Evolutionary conservation across 2,113 vertebrate species (phyloP), one percentile per base, ranked within the genome.

Genomic region (Leucosticte australis): DNA sequence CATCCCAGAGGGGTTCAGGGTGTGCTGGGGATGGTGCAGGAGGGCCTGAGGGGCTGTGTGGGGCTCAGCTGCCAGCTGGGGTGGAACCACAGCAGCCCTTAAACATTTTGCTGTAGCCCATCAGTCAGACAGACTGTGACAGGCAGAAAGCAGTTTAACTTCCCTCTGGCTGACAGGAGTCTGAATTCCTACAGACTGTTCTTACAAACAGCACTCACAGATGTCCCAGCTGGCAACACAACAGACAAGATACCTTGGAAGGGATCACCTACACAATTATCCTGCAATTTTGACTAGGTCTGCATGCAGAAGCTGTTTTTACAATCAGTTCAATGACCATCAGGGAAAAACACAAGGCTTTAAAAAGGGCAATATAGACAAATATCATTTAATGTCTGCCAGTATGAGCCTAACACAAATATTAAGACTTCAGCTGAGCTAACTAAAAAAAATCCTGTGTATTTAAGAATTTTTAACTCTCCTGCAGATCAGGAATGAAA

Each of bases 71-170:
- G 41, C 56, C 65, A 71, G 50, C 56, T 42, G 26, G 14, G 35
- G 26, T 35, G 31, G 31, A 31, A 56, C 6, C 57, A 49, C 41
- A 64, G 49, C 42, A 35, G 17, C 37, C 57, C 27, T 57, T 12
- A 42, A 80, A 37, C 1, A 3, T n/a, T 55, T 47, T 14, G 15
- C 20, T 16, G 3, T 8, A 23, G n/a, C 2, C 5, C 1, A 7
- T 60, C 22, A 56, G 15, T 19, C 60, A 78, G 74, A 19, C 5
- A 42, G 16, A 31, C 39, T 2, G 16, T 14, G 65, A 57, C 11
- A 86, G 15, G n/a, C 44, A 55, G 24, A 49, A 67, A 11, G 18
- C 33, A 62, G 35, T 52, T 68, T 27, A 73, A 23, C 31, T 5
- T 33, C 65, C 20, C 22, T 44, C 30, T 44, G 69, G 19, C 9